Evolutionary conservation across 2,888 invertebrate genomes (phyloP).

Genomic region (Rhaphigaster nebulosa): DNA sequence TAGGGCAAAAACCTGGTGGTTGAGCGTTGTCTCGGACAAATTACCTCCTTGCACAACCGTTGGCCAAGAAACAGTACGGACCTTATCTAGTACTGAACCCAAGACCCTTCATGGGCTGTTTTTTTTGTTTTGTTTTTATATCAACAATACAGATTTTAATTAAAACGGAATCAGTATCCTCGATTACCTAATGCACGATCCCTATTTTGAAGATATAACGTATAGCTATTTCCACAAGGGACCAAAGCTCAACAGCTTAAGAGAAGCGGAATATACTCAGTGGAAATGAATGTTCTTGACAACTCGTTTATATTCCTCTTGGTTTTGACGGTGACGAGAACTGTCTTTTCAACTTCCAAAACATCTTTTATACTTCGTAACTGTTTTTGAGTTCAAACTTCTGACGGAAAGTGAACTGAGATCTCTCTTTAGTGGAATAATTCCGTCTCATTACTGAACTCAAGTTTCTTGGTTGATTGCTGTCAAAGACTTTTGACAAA

Average conservation of each 20-base stretch:
- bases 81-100: too few species aligned
- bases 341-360: slow-evolving; percentile 12
- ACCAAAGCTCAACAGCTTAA: background rate
- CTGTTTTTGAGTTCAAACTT: background rate
- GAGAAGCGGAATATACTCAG: background rate
- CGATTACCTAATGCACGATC: too few species aligned
- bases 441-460: background rate
- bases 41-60: too few species aligned
- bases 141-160: too few species aligned
- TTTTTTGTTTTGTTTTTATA: too few species aligned
- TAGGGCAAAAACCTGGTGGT: too few species aligned
- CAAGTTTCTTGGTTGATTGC: background rate
- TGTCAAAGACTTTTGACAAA: background rate
- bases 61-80: too few species aligned
- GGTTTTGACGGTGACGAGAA: background rate
- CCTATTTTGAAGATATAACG: background rate
- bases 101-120: too few species aligned
- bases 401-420: background rate
- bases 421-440: background rate
- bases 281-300: slow-evolving; percentile 17
- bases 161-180: too few species aligned
- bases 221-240: background rate
- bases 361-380: slow-evolving; percentile 1
- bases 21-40: too few species aligned
- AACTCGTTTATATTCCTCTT: slow-evolving; percentile 3